phyloP scores from a whole-genome alignment of 2,113 vertebrate genomes.

The Oryzias curvinotus region DNA sequence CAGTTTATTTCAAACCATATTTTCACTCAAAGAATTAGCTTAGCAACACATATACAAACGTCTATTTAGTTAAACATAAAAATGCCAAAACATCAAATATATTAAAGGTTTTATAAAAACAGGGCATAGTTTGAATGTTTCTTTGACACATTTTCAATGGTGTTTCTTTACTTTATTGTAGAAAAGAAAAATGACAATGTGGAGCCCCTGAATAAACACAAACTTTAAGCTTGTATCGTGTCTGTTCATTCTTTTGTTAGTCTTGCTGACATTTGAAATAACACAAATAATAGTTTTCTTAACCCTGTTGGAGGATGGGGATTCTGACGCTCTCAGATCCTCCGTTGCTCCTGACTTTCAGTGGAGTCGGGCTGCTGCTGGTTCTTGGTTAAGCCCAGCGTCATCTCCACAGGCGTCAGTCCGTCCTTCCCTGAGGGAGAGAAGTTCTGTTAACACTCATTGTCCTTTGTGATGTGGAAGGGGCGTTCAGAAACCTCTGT shows the following conservation, averaged over 20 bases:
- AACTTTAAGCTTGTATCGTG: background rate
- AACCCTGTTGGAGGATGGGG: background rate
- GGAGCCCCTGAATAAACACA: constrained; percentile 18
- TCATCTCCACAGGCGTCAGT: constrained; percentile 57
- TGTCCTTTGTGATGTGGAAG: no score
- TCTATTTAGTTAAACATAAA: no score
- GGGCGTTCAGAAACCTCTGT: background rate
- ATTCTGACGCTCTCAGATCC: constrained; percentile 43
- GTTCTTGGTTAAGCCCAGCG: constrained; percentile 51
- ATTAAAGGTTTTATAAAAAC: background rate
- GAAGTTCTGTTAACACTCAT: background rate
- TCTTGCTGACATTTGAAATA: background rate
- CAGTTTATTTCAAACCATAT: no score
- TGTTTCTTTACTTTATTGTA: background rate
- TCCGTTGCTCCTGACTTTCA: constrained; percentile 14
- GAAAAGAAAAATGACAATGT: background rate
- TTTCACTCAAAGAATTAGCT: no score
- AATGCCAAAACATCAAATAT: no score
- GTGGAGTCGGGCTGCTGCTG: constrained; percentile 34
- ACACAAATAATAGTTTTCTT: background rate
- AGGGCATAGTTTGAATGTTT: background rate
- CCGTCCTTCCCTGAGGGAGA: constrained; percentile 36
- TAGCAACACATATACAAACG: no score
- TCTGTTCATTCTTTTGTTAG: background rate
- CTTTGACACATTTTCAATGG: background rate